phyloP scores from a whole-genome alignment of 2,888 invertebrate species.

The Chrysodeixis includens region DNA sequence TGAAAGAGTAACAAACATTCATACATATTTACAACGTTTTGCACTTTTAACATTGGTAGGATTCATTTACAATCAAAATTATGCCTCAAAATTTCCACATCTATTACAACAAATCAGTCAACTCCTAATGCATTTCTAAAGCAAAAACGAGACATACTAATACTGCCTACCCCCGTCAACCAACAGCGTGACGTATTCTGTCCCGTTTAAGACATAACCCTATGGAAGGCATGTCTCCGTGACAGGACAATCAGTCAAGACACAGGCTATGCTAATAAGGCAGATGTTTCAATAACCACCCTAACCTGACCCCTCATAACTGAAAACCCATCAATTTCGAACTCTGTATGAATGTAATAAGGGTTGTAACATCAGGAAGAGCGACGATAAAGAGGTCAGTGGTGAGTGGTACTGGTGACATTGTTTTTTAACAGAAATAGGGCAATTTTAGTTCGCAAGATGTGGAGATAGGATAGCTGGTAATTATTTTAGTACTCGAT shows the following conservation, averaged over 20 bases:
- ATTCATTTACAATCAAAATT: no score
- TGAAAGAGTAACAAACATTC: no score
- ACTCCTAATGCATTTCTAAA: neutral
- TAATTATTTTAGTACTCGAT: conserved; percentile 5
- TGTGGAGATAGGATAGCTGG: conserved; percentile 2
- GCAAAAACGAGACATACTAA: neutral
- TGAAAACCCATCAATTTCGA: conserved; percentile 15
- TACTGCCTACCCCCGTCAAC: conserved; percentile 5
- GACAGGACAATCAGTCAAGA: conserved; percentile 80
- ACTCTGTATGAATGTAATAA: conserved; percentile 18
- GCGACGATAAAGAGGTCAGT: conserved; percentile 8
- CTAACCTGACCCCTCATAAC: conserved; percentile 6
- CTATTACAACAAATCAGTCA: neutral
- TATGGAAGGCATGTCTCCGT: conserved; percentile 53
- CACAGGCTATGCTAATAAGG: conserved; percentile 72
- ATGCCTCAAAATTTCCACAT: no score
- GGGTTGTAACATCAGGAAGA: neutral
- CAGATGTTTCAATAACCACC: conserved; percentile 68
- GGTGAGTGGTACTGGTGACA: conserved; percentile 55
- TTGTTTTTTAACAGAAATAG: conserved; percentile 56
- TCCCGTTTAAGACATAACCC: conserved; percentile 36
- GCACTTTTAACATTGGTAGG: no score
- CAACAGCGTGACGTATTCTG: conserved; percentile 19
- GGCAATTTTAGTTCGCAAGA: conserved; percentile 33
- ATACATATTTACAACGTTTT: no score